Percentiles rank a stretch among this genome's conserved stretches.
Evolutionary conservation across 2,113 vertebrate species (phyloP).

Genomic region (Furnarius figulus): DNA sequence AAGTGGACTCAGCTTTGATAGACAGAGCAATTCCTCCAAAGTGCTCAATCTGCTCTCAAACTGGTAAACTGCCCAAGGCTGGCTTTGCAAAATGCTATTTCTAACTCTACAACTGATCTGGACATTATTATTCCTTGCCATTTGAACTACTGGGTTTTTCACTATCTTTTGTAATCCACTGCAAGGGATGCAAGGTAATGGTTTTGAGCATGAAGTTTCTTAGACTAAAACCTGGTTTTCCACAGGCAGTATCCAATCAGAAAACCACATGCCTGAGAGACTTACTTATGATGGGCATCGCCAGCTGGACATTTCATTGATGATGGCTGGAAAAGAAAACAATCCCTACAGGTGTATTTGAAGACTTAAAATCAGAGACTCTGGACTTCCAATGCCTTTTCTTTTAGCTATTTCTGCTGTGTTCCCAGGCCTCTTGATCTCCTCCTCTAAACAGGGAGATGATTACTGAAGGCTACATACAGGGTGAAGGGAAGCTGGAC

Average conservation of each 20-base stretch:
- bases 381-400: not conserved
- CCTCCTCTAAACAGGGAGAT: not conserved
- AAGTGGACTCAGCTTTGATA: slow-evolving; percentile 56
- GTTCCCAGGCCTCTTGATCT: not conserved
- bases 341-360: not conserved
- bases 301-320: not conserved
- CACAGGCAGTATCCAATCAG: not conserved
- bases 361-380: not conserved
- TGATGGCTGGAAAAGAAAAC: not conserved
- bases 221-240: not conserved
- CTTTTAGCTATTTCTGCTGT: not conserved
- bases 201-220: not conserved
- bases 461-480: not conserved
- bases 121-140: not conserved
- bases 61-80: slow-evolving; percentile 21
- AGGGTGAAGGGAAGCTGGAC: not conserved
- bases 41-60: slow-evolving; percentile 40
- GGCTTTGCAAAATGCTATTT: slow-evolving; percentile 45
- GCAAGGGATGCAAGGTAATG: not conserved
- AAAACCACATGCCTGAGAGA: not conserved
- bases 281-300: not conserved
- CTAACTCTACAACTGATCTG: slow-evolving; percentile 24
- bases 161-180: not conserved
- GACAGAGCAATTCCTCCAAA: slow-evolving; percentile 54
- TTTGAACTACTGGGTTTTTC: not conserved